Evolutionary conservation across 2,888 invertebrate species (phyloP), one percentile per base, ranked within the genome.

Genomic region (Blera fallax): DNA sequence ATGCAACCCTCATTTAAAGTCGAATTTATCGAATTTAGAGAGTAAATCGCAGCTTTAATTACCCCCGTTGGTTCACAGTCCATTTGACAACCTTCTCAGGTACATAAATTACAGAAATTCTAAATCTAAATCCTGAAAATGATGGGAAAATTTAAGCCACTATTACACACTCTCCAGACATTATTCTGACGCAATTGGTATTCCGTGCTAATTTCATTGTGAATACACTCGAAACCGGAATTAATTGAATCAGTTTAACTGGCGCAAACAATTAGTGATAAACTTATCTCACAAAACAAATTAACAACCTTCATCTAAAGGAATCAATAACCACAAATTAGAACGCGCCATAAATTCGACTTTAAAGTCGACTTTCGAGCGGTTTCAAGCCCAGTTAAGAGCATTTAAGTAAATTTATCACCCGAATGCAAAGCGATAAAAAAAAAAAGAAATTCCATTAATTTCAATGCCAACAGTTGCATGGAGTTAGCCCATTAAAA

Each of bases 401-500:
- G 2, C 8, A 16, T 43, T 43, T 2, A 2, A 2, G 3, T 7
- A 43, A 43, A 43, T 7, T 43, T 8, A 16, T 8, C 2, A 43
- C 16, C 1, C 40, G 7, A 40, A 14, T 14, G 40, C 40, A 40
- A 16, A 56, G 1, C 14, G 45, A 18, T 24, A 43, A 14, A 1
- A 6, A 7, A 21, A 24, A 21, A 24, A 4, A 3, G 2, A 34
- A 34, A 40, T 62, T 43, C 27, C 27, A 11, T 62, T 27, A 29
- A 27, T 43, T 62, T 62, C 27, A 43, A 58, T 77, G 60, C 43
- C 78, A 79, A 16, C 52, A 62, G 45, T 45, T 5, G 32, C 60
- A 24, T 50, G 21, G 67, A 58, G 5, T 45, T 56, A n/a, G 37
- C 40, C 45, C 56, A 50, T 65, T 65, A 65, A 58, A 62, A 14